Conservation (phyloP, 53 echinoderm and acorn worm species). For the Patiria pectinifera region DNA sequence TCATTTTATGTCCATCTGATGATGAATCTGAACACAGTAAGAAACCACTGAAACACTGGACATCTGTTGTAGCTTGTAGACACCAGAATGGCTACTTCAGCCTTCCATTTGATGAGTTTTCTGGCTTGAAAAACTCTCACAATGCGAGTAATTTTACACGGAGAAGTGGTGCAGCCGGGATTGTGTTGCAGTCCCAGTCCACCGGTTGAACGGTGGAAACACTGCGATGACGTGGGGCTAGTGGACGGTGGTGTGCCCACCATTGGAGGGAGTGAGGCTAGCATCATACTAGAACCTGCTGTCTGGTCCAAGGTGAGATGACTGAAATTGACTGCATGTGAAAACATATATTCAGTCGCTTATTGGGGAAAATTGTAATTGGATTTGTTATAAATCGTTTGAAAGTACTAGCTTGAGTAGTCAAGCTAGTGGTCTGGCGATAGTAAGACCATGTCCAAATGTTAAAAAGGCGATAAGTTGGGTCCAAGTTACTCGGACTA, state of each 20-base stretch:
- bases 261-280: conserved; percentile 56
- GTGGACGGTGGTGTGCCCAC: conserved; percentile 73
- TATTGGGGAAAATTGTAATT: too few relatives aligned
- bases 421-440: too few relatives aligned
- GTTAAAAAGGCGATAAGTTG: too few relatives aligned
- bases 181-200: conserved; percentile 6
- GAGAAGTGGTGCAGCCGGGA: conserved; percentile 2
- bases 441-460: too few relatives aligned
- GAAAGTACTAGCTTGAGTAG: too few relatives aligned
- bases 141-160: conserved; percentile 40
- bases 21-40: too few relatives aligned
- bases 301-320: conserved; percentile 84
- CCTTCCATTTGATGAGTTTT: not conserved
- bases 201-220: conserved; percentile 64
- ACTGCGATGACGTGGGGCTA: conserved; percentile 53
- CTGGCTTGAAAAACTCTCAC: not conserved
- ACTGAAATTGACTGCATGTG: not conserved
- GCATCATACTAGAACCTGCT: conserved; percentile 79
- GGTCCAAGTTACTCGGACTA: too few relatives aligned
- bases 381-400: too few relatives aligned
- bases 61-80: too few relatives aligned
- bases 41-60: too few relatives aligned
- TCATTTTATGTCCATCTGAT: too few relatives aligned
- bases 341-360: not conserved
- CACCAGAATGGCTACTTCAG: too few relatives aligned